phyloP scores from a whole-genome alignment of 2,797 vertebrate genomes.

The Sandelia bainsii region DNA sequence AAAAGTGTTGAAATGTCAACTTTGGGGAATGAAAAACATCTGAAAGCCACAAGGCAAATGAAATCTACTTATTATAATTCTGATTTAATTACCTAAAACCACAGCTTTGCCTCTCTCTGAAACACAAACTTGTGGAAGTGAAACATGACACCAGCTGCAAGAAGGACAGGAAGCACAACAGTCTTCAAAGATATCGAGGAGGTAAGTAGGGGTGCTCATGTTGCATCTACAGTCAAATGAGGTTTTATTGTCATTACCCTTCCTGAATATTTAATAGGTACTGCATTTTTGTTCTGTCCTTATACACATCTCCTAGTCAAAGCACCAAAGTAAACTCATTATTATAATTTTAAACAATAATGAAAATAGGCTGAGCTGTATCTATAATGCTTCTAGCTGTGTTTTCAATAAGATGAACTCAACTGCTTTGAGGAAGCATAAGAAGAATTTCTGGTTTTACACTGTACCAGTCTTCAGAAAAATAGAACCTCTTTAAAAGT shows the following conservation, averaged over 20 bases:
- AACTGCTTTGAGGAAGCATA: constrained; percentile 51
- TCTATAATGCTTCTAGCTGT: constrained; percentile 46
- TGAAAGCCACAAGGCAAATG: constrained; percentile 34
- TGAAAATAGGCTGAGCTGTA: constrained; percentile 49
- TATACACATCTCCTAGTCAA: constrained; percentile 28
- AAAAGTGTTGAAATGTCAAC: constrained; percentile 17
- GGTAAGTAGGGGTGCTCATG: constrained; percentile 60
- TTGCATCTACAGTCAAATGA: constrained; percentile 75
- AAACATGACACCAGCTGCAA: constrained; percentile 69
- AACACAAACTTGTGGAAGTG: constrained; percentile 61
- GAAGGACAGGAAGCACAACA: constrained; percentile 75
- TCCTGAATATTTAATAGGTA: constrained; percentile 70
- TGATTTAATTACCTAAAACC: constrained; percentile 33
- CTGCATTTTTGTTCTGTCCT: constrained; percentile 68
- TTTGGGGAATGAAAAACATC: not conserved
- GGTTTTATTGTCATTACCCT: constrained; percentile 76
- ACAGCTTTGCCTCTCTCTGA: constrained; percentile 53
- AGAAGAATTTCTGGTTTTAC: constrained; percentile 53
- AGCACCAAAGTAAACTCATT: constrained; percentile 39
- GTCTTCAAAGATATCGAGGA: constrained; percentile 69
- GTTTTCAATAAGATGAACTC: constrained; percentile 57
- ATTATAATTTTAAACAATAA: constrained; percentile 41
- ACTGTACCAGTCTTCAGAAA: constrained; percentile 38
- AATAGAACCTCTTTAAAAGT: constrained; percentile 44
- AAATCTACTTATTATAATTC: constrained; percentile 17